Evolutionary conservation across 1,140 invertebrate genomes (phyloP).

Genomic region (Achroia grisella): DNA sequence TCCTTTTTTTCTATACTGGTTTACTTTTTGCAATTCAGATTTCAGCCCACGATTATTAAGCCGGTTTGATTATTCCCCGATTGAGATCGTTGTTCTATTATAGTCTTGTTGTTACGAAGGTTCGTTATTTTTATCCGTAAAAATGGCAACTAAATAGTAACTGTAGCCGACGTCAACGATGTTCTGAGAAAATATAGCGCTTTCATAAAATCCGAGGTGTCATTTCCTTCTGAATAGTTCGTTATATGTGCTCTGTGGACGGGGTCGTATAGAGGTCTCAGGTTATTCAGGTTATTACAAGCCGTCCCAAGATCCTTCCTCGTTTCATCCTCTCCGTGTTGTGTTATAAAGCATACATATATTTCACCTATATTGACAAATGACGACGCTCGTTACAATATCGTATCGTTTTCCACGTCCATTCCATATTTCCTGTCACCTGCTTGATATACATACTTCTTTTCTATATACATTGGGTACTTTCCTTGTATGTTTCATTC

Average conservation of each 20-base stretch:
- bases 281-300: constrained; percentile 42
- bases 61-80: constrained; percentile 7
- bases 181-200: constrained; percentile 20
- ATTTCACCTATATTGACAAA: constrained; percentile 56
- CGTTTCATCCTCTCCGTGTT: constrained; percentile 6
- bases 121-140: constrained; percentile 3
- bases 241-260: constrained; percentile 35
- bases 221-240: constrained; percentile 51
- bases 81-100: constrained; percentile 3
- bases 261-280: constrained; percentile 29
- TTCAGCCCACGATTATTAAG: constrained; percentile 12
- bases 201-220: constrained; percentile 45
- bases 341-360: constrained; percentile 45
- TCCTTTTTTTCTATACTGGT: constrained; percentile 24
- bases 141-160: constrained; percentile 8
- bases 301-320: constrained; percentile 23
- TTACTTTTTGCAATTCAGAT: constrained; percentile 16
- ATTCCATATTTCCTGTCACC: constrained; percentile 36
- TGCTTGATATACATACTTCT: constrained; percentile 15
- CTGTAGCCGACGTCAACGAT: not conserved
- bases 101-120: not conserved
- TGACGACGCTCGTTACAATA: constrained; percentile 49
- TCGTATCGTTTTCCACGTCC: constrained; percentile 34
- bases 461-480: constrained; percentile 13
- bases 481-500: constrained; percentile 4